These are phyloP conservation scores for Lerista edwardsae DNA, from an alignment of 2,797 vertebrate genomes.

Conservation along the genomic window DNA sequence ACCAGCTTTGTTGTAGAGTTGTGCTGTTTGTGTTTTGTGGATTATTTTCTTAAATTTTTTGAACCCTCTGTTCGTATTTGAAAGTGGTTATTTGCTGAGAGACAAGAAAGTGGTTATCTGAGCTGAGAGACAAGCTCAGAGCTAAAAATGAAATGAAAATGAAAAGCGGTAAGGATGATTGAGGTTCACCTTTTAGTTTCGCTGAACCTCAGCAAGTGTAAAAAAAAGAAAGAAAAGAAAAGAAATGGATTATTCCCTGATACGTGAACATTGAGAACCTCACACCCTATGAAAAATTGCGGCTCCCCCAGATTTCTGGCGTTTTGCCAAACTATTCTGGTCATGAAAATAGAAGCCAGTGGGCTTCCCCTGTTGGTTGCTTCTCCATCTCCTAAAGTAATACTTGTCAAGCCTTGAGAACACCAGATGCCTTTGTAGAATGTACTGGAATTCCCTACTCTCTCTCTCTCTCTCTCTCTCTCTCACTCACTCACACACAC, in stretches of 20 bases:
- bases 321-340: not conserved
- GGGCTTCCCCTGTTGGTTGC: not conserved
- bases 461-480: no score
- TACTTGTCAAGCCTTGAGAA: not conserved
- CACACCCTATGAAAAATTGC: not conserved
- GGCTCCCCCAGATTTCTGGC: constrained; percentile 8
- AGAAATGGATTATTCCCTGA: not conserved
- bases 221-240: not conserved
- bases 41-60: not conserved
- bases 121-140: not conserved
- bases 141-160: not conserved
- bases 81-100: not conserved
- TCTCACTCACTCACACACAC: not conserved
- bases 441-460: constrained; percentile 1
- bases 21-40: not conserved
- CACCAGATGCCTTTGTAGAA: not conserved
- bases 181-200: not conserved
- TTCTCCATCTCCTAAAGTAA: not conserved
- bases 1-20: not conserved
- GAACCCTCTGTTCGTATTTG: not conserved
- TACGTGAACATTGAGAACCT: not conserved
- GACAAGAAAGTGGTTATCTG: not conserved
- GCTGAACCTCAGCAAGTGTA: not conserved
- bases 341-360: not conserved
- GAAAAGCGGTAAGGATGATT: not conserved